These are phyloP conservation scores for Aphrocallistes beatrix DNA, from an alignment of 37 sponge, comb jelly and placozoan species.

Conservation along the genomic window DNA sequence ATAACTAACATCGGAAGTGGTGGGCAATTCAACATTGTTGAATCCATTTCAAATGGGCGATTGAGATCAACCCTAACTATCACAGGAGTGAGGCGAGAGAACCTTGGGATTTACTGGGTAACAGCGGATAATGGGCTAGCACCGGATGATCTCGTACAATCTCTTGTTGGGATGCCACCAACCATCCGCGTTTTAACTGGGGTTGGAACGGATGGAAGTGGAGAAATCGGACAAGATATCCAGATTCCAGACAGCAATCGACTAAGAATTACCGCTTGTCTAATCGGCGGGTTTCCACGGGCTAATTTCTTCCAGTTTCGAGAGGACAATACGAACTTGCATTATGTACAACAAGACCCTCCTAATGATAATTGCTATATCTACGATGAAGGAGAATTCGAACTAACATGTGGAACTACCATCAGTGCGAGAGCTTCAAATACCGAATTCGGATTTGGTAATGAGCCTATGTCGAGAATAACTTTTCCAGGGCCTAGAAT, in stretches of 20 bases:
- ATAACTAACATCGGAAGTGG: neutral
- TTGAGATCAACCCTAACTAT: neutral
- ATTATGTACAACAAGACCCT: neutral
- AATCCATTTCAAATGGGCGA: neutral
- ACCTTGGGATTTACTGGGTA: neutral
- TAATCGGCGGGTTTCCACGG: neutral
- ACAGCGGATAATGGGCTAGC: neutral
- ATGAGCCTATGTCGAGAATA: neutral
- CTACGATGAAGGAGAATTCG: slow-evolving; percentile 3
- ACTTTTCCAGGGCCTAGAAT: neutral
- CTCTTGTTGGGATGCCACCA: neutral
- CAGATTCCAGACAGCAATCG: neutral
- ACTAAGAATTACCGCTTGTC: neutral
- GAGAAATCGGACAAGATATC: neutral
- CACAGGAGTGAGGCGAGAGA: neutral
- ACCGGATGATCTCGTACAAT: neutral
- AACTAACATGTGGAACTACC: neutral
- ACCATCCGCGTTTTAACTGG: neutral
- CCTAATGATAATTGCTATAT: slow-evolving; percentile 1
- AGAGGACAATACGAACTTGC: neutral
- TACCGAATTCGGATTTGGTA: neutral
- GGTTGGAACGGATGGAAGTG: neutral
- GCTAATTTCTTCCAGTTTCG: neutral
- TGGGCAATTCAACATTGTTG: neutral
- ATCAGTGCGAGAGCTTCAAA: neutral